Evolutionary conservation across 2,888 invertebrate genomes (phyloP), one percentile per base, ranked within the genome.

Genomic region (Arge pagana): DNA sequence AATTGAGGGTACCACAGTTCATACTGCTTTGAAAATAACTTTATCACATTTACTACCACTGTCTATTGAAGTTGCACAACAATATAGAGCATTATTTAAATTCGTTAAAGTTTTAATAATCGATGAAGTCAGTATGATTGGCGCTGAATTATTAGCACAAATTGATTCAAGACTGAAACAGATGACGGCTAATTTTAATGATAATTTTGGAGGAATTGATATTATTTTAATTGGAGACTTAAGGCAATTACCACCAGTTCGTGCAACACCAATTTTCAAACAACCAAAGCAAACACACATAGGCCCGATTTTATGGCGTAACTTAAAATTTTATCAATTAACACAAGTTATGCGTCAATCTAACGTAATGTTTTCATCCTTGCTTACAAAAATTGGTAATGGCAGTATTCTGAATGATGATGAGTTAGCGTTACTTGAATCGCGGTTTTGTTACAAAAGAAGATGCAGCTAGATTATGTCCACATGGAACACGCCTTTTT

Each of bases 181-280:
- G 62, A 72, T 74, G 5, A 70, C 67, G 26, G 67, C 66, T 8
- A 58, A 63, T 60, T 71, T 59, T 56, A 59, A 52, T 52, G 63
- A 50, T n/a, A 48, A 63, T 60, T 74, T 74, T 57, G 71, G 69
- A 23, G 68, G 71, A 28, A 31, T 70, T 16, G 64, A 73, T 50
- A 43, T 75, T 1, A 69, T 74, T 55, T 62, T 72, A 2, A 65
- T 67, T 55, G 70, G 71, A 15, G 76, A 76, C 63, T 61, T 76
- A 30, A 57, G 70, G 7, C 73, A 73, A 61, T 50, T 71, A 42
- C 72, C 73, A 30, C 69, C 73, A 26, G 74, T 70, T 13, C 48
- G 57, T 19, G 61, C 62, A 10, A 73, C 66, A 23, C 61, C 66
- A 26, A 68, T 70, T 19, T 70, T 58, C 41, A 68, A 66, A 49